phyloP scores from a whole-genome alignment of 2,113 vertebrate species.

The Dasyprocta punctata region DNA sequence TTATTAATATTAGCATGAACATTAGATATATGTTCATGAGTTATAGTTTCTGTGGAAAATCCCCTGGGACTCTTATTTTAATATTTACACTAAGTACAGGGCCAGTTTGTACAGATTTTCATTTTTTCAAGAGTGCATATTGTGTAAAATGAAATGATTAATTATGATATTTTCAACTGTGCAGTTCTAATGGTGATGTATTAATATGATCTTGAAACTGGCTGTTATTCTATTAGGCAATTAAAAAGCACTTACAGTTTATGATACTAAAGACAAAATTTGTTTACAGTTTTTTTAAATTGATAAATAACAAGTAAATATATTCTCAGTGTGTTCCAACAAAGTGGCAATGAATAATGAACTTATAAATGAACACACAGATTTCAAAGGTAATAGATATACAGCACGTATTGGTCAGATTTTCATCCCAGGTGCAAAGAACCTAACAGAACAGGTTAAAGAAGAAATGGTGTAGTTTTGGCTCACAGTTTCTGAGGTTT shows the following conservation, averaged over 20 bases:
- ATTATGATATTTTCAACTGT: neutral
- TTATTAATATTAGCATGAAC: neutral
- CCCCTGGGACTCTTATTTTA: neutral
- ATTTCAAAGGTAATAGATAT: neutral
- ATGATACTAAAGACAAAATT: neutral
- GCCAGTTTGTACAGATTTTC: neutral
- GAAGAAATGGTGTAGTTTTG: neutral
- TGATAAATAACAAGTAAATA: neutral
- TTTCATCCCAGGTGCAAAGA: neutral
- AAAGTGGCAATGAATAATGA: neutral
- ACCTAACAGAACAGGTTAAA: too few relatives aligned
- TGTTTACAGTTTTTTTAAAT: neutral
- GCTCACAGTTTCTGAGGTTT: neutral
- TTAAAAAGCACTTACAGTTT: slow-evolving; percentile 24
- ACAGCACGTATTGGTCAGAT: neutral
- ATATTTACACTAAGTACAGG: neutral
- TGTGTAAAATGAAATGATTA: neutral
- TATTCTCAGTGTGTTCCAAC: neutral
- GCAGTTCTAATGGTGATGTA: slow-evolving; percentile 1
- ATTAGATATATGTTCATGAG: neutral
- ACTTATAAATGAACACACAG: neutral
- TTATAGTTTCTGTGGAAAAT: neutral
- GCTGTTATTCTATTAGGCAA: slow-evolving; percentile 16
- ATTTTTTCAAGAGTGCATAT: neutral
- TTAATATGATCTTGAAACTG: slow-evolving; percentile 26